These are phyloP conservation scores for Oikopleura vanhoeffeni DNA, from an alignment of 23 tunicate genomes.

Conservation along the genomic window DNA sequence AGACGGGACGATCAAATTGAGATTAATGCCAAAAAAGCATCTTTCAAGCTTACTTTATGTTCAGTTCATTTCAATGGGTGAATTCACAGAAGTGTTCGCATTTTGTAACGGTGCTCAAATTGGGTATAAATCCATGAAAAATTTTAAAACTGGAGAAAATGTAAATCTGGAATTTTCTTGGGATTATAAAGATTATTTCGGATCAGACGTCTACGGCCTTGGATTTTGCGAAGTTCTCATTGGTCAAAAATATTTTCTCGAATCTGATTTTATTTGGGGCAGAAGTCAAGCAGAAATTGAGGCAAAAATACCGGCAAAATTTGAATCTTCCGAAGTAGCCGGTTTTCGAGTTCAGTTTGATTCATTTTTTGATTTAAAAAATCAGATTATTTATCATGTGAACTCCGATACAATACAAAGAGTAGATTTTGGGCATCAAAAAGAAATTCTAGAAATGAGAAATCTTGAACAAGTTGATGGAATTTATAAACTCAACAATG, in stretches of 20 bases:
- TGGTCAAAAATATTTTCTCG: background rate
- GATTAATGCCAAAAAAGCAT: background rate
- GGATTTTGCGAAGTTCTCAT: background rate
- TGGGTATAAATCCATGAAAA: background rate
- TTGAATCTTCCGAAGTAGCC: background rate
- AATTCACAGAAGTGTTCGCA: background rate
- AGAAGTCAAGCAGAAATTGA: background rate
- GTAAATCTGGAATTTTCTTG: background rate
- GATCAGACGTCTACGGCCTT: background rate
- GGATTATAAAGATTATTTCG: background rate
- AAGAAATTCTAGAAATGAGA: background rate
- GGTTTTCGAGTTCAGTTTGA: background rate
- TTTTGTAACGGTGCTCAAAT: background rate
- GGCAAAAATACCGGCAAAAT: background rate
- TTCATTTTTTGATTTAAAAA: background rate
- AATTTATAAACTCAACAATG: background rate
- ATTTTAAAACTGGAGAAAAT: background rate
- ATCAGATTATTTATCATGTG: background rate
- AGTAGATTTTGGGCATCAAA: background rate
- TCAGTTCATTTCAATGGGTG: background rate
- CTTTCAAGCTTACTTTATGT: background rate
- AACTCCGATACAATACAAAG: background rate
- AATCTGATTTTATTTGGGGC: background rate
- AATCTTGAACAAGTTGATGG: background rate
- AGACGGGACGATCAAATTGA: conserved; percentile 5